Evolutionary conservation across 2,888 invertebrate genomes (phyloP).

Genomic region (Pogonocherus hispidulus): DNA sequence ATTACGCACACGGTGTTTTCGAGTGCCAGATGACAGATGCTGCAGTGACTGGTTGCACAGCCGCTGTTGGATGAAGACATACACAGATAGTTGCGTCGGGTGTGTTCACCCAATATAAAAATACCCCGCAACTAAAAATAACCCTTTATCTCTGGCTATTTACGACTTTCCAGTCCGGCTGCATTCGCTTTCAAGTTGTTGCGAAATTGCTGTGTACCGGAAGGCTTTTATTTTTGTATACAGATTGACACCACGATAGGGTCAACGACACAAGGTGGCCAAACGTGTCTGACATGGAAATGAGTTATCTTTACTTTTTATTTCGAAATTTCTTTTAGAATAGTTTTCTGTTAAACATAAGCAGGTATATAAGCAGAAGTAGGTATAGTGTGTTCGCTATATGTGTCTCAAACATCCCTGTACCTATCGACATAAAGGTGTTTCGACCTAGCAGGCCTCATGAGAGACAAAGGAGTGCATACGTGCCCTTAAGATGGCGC

Average conservation of each 20-base stretch:
- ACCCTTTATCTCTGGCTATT: background rate
- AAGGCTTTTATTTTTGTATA: background rate
- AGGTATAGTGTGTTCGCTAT: no score
- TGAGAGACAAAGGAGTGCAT: no score
- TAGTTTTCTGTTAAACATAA: background rate
- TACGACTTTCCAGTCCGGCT: background rate
- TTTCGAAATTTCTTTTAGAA: background rate
- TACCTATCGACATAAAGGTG: no score
- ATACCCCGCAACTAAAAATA: constrained; percentile 6
- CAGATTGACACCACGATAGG: background rate
- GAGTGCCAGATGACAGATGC: constrained; percentile 14
- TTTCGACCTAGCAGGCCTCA: no score
- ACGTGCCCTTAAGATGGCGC: no score
- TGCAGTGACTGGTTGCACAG: background rate
- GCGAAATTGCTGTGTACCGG: constrained; percentile 4
- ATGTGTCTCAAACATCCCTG: no score
- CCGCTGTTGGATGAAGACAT: constrained; percentile 11
- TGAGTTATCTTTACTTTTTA: background rate
- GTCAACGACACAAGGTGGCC: constrained; percentile 9
- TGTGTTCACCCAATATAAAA: constrained; percentile 14
- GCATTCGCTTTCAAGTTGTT: constrained; percentile 6
- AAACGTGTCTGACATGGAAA: background rate
- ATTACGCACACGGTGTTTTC: background rate
- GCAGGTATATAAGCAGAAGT: no score
- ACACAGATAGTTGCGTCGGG: constrained; percentile 1